A percentile compares a stretch with the other conserved stretches of the same genome.
Conservation (phyloP, 2,113 vertebrate species). For the Meleagris gallopavo region DNA sequence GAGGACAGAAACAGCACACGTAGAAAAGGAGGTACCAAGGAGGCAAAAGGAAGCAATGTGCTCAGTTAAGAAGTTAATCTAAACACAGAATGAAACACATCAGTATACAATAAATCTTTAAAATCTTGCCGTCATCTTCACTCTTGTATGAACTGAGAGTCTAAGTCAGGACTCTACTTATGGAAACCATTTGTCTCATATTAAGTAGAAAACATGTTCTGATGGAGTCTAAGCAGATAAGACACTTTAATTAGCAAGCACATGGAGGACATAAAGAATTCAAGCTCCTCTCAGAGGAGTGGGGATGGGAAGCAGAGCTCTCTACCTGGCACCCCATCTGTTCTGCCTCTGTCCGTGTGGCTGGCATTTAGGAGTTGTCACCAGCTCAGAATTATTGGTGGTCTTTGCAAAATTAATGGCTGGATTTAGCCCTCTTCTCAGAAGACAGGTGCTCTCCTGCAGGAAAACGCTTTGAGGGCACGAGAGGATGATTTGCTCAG, state of each 20-base stretch:
- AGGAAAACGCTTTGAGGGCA: background rate
- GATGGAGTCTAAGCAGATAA: conserved; percentile 61
- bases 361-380: conserved; percentile 10
- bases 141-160: background rate
- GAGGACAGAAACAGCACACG: background rate
- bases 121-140: background rate
- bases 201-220: conserved; percentile 60
- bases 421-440: background rate
- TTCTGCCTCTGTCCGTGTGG: background rate
- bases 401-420: background rate
- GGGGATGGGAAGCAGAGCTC: conserved; percentile 52
- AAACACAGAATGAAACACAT: background rate
- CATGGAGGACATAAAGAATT: conserved; percentile 72
- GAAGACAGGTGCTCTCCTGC: background rate
- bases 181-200: conserved; percentile 21
- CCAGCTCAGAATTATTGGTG: background rate
- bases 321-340: conserved; percentile 69
- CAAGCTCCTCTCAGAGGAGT: conserved; percentile 67
- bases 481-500: background rate
- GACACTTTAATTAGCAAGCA: conserved; percentile 70
- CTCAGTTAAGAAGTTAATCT: background rate
- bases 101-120: background rate
- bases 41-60: background rate
- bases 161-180: background rate
- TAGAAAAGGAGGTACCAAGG: background rate